Evolutionary conservation across 2,113 vertebrate species (phyloP), one percentile per base, ranked within the genome.

Genomic region (Gallinago undulata): DNA sequence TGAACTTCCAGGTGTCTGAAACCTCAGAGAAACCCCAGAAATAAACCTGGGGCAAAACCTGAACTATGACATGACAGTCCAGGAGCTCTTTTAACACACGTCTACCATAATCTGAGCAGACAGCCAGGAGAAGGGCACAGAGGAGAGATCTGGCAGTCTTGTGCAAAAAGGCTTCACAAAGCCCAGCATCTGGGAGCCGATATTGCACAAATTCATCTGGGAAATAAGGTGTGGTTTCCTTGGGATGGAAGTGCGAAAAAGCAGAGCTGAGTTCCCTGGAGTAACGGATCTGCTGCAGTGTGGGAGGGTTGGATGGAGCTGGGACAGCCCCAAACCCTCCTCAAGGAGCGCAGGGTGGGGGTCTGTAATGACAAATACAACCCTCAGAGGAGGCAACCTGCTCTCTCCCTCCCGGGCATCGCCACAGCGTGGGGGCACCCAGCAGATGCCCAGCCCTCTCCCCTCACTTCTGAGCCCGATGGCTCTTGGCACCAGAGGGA

Each of bases 91-190:
- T 56, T 9, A 47, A 22, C 4, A 15, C 68, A 27, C 11, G 0
- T 10, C 18, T n/a, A n/a, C 60, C 23, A 9, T 47, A 28, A 51
- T 13, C 56, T 4, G 31, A 33, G 18, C 4, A 51, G 82, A 25
- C 81, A 78, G 17, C 22, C 0, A 0, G 0, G 8, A 56, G 79
- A 18, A 39, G 35, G 19, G 31, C 4, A 0, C 28, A 4, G 45
- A 19, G 39, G 4, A 11, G n/a, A 55, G 47, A 51, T 13, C 57
- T 88, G 74, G 8, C 33, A 57, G 39, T 9, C 45, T 24, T 33
- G 35, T 47, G 56, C 30, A 24, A 16, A 47, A 31, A 33, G 37
- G 35, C 57, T 67, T 19, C 17, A 4, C 25, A 31, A 16, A 62
- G 35, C 72, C 47, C 51, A 51, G 90, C 0, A 2, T 17, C 51